These are phyloP conservation scores for Schlechtendalia chinensis DNA, from an alignment of 1,140 invertebrate genomes.

Conservation along the genomic window DNA sequence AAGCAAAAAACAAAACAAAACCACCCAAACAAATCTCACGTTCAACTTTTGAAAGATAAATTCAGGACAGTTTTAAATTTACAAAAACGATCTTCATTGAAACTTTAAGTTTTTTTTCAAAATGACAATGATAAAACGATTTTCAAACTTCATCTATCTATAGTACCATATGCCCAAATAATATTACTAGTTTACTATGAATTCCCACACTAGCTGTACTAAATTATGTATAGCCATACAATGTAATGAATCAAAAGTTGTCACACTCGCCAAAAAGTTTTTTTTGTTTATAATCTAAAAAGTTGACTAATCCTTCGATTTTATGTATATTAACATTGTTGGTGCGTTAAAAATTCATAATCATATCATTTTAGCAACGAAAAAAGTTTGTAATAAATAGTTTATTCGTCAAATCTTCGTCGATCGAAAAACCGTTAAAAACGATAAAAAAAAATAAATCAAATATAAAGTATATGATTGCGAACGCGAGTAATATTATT, in stretches of 20 bases:
- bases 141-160: neutral
- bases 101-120: slow-evolving; percentile 25
- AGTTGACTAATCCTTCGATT: neutral
- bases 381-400: neutral
- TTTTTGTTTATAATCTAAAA: neutral
- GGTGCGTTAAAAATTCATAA: neutral
- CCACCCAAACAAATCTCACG: neutral
- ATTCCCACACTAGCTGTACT: slow-evolving; percentile 1
- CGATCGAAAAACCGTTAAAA: too few species aligned
- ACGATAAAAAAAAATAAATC: too few species aligned
- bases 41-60: neutral
- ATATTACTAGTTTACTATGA: neutral
- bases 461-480: too few species aligned
- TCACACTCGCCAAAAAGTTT: neutral
- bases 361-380: neutral
- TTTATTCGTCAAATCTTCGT: too few species aligned
- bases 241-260: slow-evolving; percentile 26
- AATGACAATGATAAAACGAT: slow-evolving; percentile 41
- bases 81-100: slow-evolving; percentile 22
- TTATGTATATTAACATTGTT: neutral
- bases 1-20: too few species aligned
- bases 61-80: neutral
- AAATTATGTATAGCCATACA: slow-evolving; percentile 18
- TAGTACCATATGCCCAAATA: neutral
- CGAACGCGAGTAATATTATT: too few species aligned